Conservation (phyloP, 2,888 invertebrate genomes). For the Mimas tiliae region DNA sequence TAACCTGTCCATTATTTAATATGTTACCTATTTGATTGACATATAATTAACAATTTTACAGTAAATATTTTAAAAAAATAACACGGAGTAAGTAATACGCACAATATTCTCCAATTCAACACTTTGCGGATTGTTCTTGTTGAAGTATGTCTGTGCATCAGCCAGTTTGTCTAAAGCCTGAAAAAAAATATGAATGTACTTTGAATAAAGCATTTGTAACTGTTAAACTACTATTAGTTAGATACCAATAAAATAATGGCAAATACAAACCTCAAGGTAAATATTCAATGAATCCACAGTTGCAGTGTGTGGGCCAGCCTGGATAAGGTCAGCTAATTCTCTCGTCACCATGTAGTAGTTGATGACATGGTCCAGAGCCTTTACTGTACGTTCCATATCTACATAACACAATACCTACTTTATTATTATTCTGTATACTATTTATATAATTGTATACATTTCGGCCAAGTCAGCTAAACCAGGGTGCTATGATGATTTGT, state of each 20-base stretch:
- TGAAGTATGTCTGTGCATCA: constrained; percentile 95
- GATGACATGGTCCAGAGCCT: constrained; percentile 95
- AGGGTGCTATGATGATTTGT: no score
- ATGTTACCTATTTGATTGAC: no score
- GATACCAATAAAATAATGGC: no score
- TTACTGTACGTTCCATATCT: constrained; percentile 97
- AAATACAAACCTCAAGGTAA: constrained; percentile 68
- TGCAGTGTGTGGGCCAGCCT: constrained; percentile 91
- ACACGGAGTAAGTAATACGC: no score
- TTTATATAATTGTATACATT: no score
- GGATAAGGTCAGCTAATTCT: constrained; percentile 94
- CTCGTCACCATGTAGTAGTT: constrained; percentile 97
- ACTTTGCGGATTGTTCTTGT: constrained; percentile 96
- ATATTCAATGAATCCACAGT: constrained; percentile 83
- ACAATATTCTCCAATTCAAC: constrained; percentile 97
- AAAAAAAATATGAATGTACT: constrained; percentile 45
- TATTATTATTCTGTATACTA: no score
- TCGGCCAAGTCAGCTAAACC: no score
- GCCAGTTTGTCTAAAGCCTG: constrained; percentile 93
- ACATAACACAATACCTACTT: background rate
- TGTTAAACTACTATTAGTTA: no score
- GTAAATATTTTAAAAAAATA: no score
- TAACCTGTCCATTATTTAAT: no score
- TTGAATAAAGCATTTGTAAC: no score
- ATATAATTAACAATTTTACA: no score